These are phyloP conservation scores for Isotomurus palustris DNA, from an alignment of 2,888 invertebrate genomes.

Conservation along the genomic window DNA sequence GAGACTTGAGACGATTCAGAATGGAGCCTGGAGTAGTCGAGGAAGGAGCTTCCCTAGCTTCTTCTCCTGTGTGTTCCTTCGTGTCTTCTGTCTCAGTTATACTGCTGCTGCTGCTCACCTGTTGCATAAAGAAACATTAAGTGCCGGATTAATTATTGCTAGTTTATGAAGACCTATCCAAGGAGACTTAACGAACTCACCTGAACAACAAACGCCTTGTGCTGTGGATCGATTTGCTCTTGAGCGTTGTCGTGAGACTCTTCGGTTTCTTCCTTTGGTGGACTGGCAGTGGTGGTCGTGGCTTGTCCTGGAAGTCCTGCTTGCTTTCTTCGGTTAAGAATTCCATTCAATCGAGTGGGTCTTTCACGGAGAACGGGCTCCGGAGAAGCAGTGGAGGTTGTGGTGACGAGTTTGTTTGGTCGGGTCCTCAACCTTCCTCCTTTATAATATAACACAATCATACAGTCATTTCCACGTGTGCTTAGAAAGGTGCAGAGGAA, in stretches of 20 bases:
- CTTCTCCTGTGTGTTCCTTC: conserved; percentile 25
- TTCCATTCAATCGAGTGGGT: conserved; percentile 37
- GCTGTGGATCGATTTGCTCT: conserved; percentile 30
- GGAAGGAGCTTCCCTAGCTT: conserved; percentile 30
- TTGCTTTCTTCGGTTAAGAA: conserved; percentile 38
- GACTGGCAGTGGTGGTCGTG: conserved; percentile 12
- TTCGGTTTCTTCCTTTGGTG: conserved; percentile 26
- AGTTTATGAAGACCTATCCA: neutral
- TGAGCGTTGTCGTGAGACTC: conserved; percentile 29
- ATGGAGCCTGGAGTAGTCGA: conserved; percentile 40
- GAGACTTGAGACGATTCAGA: conserved; percentile 40
- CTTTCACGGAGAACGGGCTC: conserved; percentile 20
- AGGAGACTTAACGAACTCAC: conserved; percentile 23
- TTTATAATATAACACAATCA: neutral
- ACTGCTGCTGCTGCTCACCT: too few relatives aligned
- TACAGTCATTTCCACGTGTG: neutral
- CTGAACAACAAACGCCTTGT: conserved; percentile 44
- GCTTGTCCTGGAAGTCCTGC: conserved; percentile 11
- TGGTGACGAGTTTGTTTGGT: conserved; percentile 29
- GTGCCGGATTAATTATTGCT: neutral
- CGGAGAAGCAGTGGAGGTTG: conserved; percentile 36
- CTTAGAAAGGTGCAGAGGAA: neutral
- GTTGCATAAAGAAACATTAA: conserved; percentile 25
- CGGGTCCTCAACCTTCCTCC: conserved; percentile 40
- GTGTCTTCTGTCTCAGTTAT: conserved; percentile 43